Base-by-base conservation (phyloP, 1,140 invertebrate genomes). In the Saccostrea echinata region DNA sequence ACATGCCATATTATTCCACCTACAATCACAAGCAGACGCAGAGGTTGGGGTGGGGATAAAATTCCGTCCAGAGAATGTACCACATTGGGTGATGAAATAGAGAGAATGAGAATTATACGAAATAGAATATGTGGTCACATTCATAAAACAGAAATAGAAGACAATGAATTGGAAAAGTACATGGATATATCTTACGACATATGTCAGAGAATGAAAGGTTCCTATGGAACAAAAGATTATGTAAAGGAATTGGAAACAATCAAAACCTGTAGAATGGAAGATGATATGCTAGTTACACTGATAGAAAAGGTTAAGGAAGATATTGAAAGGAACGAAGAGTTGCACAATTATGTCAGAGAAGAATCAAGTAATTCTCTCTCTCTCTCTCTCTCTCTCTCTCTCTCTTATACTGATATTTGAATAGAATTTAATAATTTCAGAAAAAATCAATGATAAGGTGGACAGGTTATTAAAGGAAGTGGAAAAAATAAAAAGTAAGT, bases 41-140 rank as follows among this genome's bases (percentile, higher is more conserved):
- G 9, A 24, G 35, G 33, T n/a, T 82, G 80, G 80, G 35, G 80
- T 43, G 35, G 35, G 51, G n/a, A 82, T 24, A 24, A 18, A 13
- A n/a, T 82, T 51, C 80, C 80, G 21, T 51, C 80, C 8, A 33
- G 35, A 82, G 35, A 51, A n/a, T 51, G 51, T 21, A 82, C 1
- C 51, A 51, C 33, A 51, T 6, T 51, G 51, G 21, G 80, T 51
- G 80, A 82, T 82, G 80, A 82, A 2, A 3, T 82, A 0, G 80
- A 82, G 51, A 51, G 80, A 51, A 82, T 82, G 0, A 51, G 80
- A 51, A 82, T 82, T 11, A 82, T 82, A 24, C 80, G 80, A 52
- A 82, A 82, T 16, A 82, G n/a, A 27, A n/a, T 82, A 1, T 82
- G n/a, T 82, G 43, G 35, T 53, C 80, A 82, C 30, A 33, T 51